Conservation (phyloP, 2,113 vertebrate species). For the Canis aureus region DNA sequence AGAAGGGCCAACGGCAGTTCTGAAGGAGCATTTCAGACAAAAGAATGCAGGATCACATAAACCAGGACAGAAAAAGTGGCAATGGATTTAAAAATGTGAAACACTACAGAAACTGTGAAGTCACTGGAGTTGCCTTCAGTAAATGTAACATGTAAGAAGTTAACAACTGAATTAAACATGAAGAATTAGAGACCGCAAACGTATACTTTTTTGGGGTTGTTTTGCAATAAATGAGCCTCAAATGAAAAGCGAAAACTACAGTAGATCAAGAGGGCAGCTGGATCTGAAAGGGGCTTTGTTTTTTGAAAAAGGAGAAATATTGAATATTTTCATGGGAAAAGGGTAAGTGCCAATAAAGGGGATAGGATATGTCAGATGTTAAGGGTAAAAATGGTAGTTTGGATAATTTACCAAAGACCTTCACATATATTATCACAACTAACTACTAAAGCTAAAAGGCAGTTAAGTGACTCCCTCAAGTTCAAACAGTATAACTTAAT, state of each 20-base stretch:
- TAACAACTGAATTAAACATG: background rate
- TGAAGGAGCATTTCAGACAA: background rate
- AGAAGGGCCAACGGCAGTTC: background rate
- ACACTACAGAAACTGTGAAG: background rate
- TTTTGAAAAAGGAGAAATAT: background rate
- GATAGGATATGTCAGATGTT: background rate
- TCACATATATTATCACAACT: background rate
- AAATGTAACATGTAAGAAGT: background rate
- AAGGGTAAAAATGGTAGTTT: background rate
- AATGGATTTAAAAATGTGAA: background rate
- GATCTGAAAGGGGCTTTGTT: background rate
- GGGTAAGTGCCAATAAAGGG: background rate
- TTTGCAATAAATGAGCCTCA: background rate
- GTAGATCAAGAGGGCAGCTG: background rate
- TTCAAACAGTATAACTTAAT: background rate
- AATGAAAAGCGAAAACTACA: slow-evolving; percentile 37
- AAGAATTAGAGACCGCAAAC: background rate
- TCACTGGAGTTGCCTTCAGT: background rate
- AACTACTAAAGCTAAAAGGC: background rate
- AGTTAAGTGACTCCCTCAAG: background rate
- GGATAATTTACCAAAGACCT: background rate
- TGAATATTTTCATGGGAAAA: slow-evolving; percentile 26
- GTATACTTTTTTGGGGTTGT: background rate
- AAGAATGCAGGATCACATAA: no score
- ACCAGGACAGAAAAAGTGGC: background rate